Percentiles rank a stretch among this genome's conserved stretches.
phyloP scores from a whole-genome alignment of 2,888 invertebrate genomes.

The Argyresthia goedartella region DNA sequence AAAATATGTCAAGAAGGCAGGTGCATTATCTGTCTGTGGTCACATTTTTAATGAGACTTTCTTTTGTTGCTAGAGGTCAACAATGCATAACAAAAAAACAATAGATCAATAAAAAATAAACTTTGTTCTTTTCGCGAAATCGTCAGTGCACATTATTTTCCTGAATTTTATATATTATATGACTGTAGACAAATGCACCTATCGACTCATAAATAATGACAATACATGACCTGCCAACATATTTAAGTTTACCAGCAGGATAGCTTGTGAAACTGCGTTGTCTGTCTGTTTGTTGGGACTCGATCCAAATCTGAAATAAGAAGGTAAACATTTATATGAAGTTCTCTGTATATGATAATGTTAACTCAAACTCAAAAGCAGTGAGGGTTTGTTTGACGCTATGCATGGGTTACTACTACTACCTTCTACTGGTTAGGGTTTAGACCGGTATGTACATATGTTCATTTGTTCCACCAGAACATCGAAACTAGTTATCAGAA shows the following conservation, averaged over 20 bases:
- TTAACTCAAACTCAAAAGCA: background rate
- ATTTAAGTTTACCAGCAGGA: slow-evolving; percentile 56
- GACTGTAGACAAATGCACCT: slow-evolving; percentile 52
- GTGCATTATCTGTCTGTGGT: slow-evolving; percentile 33
- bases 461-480: no score
- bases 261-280: slow-evolving; percentile 47
- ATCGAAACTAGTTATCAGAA: no score
- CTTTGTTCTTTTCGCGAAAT: slow-evolving; percentile 3
- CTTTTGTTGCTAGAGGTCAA: slow-evolving; percentile 1
- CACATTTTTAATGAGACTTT: background rate
- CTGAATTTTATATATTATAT: slow-evolving; percentile 9
- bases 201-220: slow-evolving; percentile 44
- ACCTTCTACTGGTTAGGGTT: no score
- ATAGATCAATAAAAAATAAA: slow-evolving; percentile 8
- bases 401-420: no score
- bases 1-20: slow-evolving; percentile 25
- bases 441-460: no score
- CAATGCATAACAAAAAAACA: slow-evolving; percentile 4
- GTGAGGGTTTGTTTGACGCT: no score
- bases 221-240: slow-evolving; percentile 55
- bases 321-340: slow-evolving; percentile 6
- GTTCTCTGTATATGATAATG: no score
- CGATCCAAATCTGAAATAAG: slow-evolving; percentile 50
- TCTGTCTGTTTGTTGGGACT: slow-evolving; percentile 35
- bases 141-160: background rate